Evolutionary conservation across 2,113 vertebrate genomes (phyloP), one percentile per base, ranked within the genome.

Genomic region (Anseranas semipalmata): DNA sequence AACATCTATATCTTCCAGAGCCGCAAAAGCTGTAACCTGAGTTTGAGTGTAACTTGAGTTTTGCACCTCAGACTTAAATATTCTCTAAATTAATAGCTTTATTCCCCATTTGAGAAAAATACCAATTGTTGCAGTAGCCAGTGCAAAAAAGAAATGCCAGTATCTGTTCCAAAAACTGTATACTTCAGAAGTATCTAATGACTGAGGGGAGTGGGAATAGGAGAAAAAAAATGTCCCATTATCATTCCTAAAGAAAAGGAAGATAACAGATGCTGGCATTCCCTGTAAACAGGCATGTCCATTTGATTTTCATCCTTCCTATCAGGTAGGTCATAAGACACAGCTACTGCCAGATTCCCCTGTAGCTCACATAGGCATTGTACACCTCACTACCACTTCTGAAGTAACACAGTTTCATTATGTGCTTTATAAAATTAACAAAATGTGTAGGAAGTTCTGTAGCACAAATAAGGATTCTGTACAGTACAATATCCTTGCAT

Each of bases 1-100:
- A 76, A 59, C 14, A 73, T 17, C 35, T 70, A 48, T 35, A 68
- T 77, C 17, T 25, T 41, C 58, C 48, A 46, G 25, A 65, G 63
- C 3, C 56, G 32, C 14, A 84, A 43, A 62, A 17, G n/a, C n/a
- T 28, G 55, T 27, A 41, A 66, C 10, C 16, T 1, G 0, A 30
- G 3, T 4, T 87, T 86, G n/a, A 17, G n/a, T 28, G 55, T 27
- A 41, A 66, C 10, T 18, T 1, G 0, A 30, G 3, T 4, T 87
- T 86, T 80, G 76, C 62, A 32, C 25, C 73, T 73, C 13, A 32
- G 25, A 28, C 30, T 75, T 63, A 68, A 93, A 68, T n/a, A 59
- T 8, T 7, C 28, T 39, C 30, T 66, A 88, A 91, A 58, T 58
- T 8, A 39, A 13, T 35, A 66, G 55, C 35, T 35, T 80, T 41